Base-by-base conservation (phyloP, 2,797 vertebrate genomes). In the Heteromormyrus szaboi region DNA sequence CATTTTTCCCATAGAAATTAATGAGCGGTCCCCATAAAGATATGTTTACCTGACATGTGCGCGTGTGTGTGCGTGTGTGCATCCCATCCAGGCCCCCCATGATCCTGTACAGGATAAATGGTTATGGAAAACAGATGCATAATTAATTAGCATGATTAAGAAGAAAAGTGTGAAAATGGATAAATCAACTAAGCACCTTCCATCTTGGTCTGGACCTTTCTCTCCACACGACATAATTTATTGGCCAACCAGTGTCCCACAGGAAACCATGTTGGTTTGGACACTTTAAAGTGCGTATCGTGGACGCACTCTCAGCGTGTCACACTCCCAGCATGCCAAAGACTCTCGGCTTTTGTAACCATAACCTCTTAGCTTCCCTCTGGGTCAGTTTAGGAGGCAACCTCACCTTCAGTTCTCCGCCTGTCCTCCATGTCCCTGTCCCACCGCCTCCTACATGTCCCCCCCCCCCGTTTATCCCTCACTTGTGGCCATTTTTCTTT, bases 401-500 rank as follows among this genome's bases (percentile, higher is more conserved):
- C 87, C 91, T 93, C 91, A 93, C 92, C 91, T 92, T 94, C 90
- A 91, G 79, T 89, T 90, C 89, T 62, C 88, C 90, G 90, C 89
- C 89, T 89, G 92, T 93, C 91, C 92, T 93, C 91, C 90, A 88
- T 90, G 88, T 91, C 91, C 90, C 90, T 88, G 85, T 89, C 88
- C 89, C 79, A 33, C 85, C 29, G 85, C 89, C 88, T 59, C 83
- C 83, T 33, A 48, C 76, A 72, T 25, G 50, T 65, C 79, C 83
- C 76, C 83, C 83, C 76, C 90, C 88, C 90, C 72, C 12, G 89
- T 92, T 90, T 92, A 88, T 91, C 92, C 90, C 62, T 93, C 89
- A 56, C 90, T 89, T 48, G 9, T 44, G 88, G 90, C 94, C 91
- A 93, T 94, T 94, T 94, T 92, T 94, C 93, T 93, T 72, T 91